Conservation (phyloP, 2,888 invertebrate species). For the Euclidia mi region DNA sequence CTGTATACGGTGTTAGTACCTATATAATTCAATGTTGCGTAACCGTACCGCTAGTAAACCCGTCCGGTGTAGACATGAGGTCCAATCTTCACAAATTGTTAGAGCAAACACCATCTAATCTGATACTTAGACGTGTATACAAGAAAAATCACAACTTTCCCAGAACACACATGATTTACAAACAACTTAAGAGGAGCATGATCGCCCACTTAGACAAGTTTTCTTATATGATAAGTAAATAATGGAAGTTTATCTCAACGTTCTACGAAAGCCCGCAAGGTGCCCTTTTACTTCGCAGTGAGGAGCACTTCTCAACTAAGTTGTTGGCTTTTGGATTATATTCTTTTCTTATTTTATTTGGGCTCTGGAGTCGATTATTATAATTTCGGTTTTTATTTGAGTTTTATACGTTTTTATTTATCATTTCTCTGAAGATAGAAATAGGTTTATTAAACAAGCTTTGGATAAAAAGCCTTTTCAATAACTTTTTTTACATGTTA, state of each 20-base stretch:
- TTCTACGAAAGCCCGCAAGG: constrained; percentile 9
- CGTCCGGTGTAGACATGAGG: constrained; percentile 36
- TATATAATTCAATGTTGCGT: constrained; percentile 22
- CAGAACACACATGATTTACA: constrained; percentile 50
- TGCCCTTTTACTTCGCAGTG: constrained; percentile 5
- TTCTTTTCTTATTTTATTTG: background rate
- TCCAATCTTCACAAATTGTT: constrained; percentile 46
- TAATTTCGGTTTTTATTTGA: background rate
- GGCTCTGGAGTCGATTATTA: background rate
- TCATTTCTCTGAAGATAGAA: too few relatives aligned
- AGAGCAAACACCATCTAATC: constrained; percentile 54
- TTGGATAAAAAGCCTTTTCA: too few relatives aligned
- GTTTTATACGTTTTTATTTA: background rate
- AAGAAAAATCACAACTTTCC: constrained; percentile 54
- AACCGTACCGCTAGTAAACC: constrained; percentile 24
- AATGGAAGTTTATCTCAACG: constrained; percentile 23
- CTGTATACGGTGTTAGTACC: constrained; percentile 11
- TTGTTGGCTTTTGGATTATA: constrained; percentile 4
- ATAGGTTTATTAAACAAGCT: too few relatives aligned
- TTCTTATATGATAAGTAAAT: constrained; percentile 40
- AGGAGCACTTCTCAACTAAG: background rate
- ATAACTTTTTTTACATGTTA: too few relatives aligned
- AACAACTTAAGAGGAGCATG: constrained; percentile 52
- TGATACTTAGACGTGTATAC: constrained; percentile 45
- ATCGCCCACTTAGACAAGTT: constrained; percentile 55